Base-by-base conservation (phyloP, 1,140 invertebrate species). In the Brachionus manjavacas region DNA sequence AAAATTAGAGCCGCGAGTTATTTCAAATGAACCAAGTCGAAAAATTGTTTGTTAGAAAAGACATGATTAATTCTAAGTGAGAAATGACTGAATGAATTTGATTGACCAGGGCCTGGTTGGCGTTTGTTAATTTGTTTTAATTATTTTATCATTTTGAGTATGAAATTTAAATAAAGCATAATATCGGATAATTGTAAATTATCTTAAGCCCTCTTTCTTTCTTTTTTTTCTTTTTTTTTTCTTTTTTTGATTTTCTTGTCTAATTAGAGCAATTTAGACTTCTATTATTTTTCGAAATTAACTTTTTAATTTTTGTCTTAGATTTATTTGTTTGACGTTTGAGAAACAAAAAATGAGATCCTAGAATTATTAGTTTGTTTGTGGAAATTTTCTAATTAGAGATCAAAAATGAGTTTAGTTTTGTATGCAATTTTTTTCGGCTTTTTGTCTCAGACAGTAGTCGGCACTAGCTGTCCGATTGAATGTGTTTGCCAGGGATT, bases 401-500 rank as follows among this genome's bases (percentile, higher is more conserved):
- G 14, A 68, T 39, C 9, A 12, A 31, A 35, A 68, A 31, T 68
- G 25, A 12, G 23, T 6, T 68, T 68, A 35, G 52, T 68, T 31
- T 68, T 68, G 25, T 28, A 35, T 14, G 14, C 28, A 68, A 68
- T 68, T 14, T 31, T 35, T 28, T 3, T 66, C 16, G 52, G 16
- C 16, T 60, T 23, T 20, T 39, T 39, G 66, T 4, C 9, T 4
- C 25, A 68, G 14, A 28, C 25, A n/a, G 31, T 11, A n/a, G 25
- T 6, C 35, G 31, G 78, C 28, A 2, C 20, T 68, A n/a, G 31
- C n/a, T 96, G 95, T 89, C 94, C 95, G 6, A 92, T 92, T 90
- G 92, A 93, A 16, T 95, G 94, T 89, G 91, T 92, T 86, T 96
- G 95, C 88, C 91, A 92, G 81, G 92, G 92, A 80, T 91, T 92